These are phyloP conservation scores for Limosa lapponica DNA, from an alignment of 2,797 vertebrate species.

Conservation along the genomic window DNA sequence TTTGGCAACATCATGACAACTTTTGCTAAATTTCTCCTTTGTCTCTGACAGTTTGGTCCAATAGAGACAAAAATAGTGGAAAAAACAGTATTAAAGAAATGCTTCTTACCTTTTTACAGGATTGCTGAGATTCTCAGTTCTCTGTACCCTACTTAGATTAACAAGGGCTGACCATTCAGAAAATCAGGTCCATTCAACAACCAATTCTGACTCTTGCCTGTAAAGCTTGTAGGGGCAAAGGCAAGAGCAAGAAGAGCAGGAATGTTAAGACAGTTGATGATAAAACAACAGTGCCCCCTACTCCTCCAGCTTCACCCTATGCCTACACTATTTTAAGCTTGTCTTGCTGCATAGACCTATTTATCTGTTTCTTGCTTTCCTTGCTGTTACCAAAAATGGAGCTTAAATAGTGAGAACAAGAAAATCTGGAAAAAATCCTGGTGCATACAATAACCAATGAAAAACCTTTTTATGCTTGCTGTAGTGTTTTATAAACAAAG, in stretches of 20 bases:
- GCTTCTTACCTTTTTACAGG: background rate
- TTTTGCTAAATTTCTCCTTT: background rate
- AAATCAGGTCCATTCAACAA: background rate
- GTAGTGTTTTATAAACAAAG: background rate
- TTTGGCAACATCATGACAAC: background rate
- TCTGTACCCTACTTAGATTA: background rate
- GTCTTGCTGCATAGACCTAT: background rate
- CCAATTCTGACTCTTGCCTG: background rate
- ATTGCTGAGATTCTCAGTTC: background rate
- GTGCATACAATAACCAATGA: background rate
- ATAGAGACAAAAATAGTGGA: background rate
- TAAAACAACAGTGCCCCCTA: background rate
- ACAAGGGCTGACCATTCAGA: background rate
- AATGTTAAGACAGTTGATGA: background rate
- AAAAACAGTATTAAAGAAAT: background rate
- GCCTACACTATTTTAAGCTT: background rate
- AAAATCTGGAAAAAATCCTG: background rate
- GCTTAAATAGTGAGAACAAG: background rate
- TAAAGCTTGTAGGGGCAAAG: background rate
- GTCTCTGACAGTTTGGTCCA: background rate
- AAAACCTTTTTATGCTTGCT: background rate
- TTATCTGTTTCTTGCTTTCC: background rate
- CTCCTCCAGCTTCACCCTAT: background rate
- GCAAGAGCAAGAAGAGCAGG: background rate
- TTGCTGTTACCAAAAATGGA: background rate